Conservation (phyloP, 2,888 invertebrate species). For the Cosmopolites sordidus region DNA sequence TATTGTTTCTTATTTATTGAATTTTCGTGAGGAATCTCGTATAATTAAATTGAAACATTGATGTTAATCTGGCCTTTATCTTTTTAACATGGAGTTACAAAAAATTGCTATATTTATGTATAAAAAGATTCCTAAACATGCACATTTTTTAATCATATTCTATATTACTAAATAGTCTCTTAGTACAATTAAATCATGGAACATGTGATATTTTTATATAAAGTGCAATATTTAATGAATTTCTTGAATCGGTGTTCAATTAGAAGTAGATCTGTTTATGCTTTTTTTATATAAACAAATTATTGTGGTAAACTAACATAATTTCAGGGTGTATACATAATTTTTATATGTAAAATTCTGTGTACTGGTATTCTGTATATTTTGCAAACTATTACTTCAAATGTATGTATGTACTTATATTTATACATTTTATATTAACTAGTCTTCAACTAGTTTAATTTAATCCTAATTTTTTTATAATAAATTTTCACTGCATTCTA, state of each 20-base stretch:
- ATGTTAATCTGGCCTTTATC: too few relatives aligned
- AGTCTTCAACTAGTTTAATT: constrained; percentile 5
- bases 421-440: constrained; percentile 10
- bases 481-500: too few relatives aligned
- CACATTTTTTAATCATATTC: too few relatives aligned
- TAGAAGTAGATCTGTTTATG: neutral
- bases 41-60: too few relatives aligned
- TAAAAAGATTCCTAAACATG: too few relatives aligned
- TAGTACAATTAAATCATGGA: constrained; percentile 1
- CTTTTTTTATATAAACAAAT: neutral
- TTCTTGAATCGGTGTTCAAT: neutral
- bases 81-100: too few relatives aligned
- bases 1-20: too few relatives aligned
- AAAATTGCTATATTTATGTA: too few relatives aligned
- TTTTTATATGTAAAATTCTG: neutral
- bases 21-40: too few relatives aligned
- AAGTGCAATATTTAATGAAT: neutral
- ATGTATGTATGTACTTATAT: constrained; percentile 6
- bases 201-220: constrained; percentile 14
- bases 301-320: neutral
- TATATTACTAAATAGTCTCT: neutral
- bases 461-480: neutral
- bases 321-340: constrained; percentile 3
- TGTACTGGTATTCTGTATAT: constrained; percentile 12
- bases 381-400: constrained; percentile 4